phyloP scores from a whole-genome alignment of 2,888 invertebrate species.

The Phasia obesa region DNA sequence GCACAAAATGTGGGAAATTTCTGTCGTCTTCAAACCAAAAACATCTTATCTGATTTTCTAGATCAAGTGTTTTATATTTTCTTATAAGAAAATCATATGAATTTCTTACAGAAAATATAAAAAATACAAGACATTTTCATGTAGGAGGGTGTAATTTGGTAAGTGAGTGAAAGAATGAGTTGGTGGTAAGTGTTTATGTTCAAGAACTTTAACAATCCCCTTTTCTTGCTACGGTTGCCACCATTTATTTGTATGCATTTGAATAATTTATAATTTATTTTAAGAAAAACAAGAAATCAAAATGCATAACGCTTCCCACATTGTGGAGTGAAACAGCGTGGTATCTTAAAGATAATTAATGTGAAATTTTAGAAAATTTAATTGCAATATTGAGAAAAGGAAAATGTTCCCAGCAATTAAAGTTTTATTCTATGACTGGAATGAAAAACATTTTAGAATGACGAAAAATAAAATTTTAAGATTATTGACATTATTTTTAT shows the following conservation, averaged over 20 bases:
- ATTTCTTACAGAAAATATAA: conserved; percentile 26
- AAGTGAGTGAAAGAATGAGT: conserved; percentile 12
- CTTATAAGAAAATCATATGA: conserved; percentile 61
- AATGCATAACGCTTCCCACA: conserved; percentile 69
- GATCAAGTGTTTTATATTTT: conserved; percentile 56
- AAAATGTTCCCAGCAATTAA: conserved; percentile 37
- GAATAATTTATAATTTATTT: conserved; percentile 48
- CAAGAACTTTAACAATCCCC: conserved; percentile 30
- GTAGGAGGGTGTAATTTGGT: conserved; percentile 55
- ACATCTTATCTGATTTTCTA: conserved; percentile 63
- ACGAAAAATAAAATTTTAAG: too few relatives aligned
- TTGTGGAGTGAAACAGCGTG: conserved; percentile 10
- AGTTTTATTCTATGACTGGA: too few relatives aligned
- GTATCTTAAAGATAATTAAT: conserved; percentile 44
- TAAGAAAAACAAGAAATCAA: conserved; percentile 51
- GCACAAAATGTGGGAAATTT: conserved; percentile 63
- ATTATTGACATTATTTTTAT: too few relatives aligned
- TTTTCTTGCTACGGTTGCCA: conserved; percentile 17
- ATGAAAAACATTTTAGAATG: too few relatives aligned
- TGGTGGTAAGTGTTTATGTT: conserved; percentile 11
- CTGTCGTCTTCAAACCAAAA: conserved; percentile 21
- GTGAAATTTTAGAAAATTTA: conserved; percentile 52
- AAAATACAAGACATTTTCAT: conserved; percentile 42
- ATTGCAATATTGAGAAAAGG: conserved; percentile 40
- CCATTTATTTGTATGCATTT: conserved; percentile 38